Evolutionary conservation across 2,888 invertebrate genomes (phyloP).

Genomic region (Xanthorhoe spadicearia): DNA sequence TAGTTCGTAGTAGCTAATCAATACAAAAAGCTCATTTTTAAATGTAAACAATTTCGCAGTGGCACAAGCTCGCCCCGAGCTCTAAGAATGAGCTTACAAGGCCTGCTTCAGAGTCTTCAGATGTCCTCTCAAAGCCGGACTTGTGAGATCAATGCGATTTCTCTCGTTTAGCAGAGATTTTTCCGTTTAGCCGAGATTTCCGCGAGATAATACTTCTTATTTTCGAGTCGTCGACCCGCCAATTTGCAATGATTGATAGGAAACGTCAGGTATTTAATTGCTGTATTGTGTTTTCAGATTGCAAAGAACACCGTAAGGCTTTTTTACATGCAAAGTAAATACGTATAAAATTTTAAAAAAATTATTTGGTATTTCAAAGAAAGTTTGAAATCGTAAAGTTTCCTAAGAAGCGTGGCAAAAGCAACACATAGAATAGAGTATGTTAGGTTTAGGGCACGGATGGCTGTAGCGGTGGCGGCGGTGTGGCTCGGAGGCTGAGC

Average conservation of each 20-base stretch:
- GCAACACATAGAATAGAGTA: slow-evolving; percentile 24
- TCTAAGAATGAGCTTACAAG: slow-evolving; percentile 76
- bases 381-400: slow-evolving; percentile 15
- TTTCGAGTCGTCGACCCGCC: slow-evolving; percentile 50
- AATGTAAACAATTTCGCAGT: slow-evolving; percentile 7
- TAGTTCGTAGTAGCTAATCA: not conserved
- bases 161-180: slow-evolving; percentile 55
- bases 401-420: slow-evolving; percentile 11
- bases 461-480: slow-evolving; percentile 48
- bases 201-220: slow-evolving; percentile 66
- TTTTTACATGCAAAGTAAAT: not conserved
- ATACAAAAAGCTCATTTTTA: slow-evolving; percentile 2
- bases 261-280: slow-evolving; percentile 4
- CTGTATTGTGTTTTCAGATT: not conserved
- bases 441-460: slow-evolving; percentile 48
- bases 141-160: slow-evolving; percentile 75
- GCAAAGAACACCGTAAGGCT: not conserved
- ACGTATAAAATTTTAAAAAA: not conserved
- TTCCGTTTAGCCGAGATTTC: slow-evolving; percentile 56
- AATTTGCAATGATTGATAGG: slow-evolving; percentile 41
- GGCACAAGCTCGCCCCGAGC: slow-evolving; percentile 51
- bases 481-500: slow-evolving; percentile 66
- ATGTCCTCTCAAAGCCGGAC: slow-evolving; percentile 70
- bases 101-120: slow-evolving; percentile 61
- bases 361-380: slow-evolving; percentile 1